Evolutionary conservation across 1,140 invertebrate genomes (phyloP).

Genomic region (Trypoxylus dichotomus): DNA sequence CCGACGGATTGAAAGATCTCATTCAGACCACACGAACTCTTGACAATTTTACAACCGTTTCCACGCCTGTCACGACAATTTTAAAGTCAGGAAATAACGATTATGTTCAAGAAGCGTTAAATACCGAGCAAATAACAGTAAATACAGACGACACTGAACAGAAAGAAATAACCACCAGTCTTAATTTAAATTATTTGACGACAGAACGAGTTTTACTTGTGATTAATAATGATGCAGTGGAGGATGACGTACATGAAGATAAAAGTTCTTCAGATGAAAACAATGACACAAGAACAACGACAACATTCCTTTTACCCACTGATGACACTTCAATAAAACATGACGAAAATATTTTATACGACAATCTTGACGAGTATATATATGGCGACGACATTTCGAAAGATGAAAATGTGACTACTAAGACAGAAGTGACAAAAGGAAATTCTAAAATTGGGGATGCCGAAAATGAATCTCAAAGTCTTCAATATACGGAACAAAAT

Average conservation of each 20-base stretch:
- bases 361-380: background rate
- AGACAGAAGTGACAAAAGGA: background rate
- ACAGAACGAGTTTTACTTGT: background rate
- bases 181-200: background rate
- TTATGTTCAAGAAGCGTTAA: background rate
- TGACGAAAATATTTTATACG: background rate
- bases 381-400: background rate
- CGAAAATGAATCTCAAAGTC: no score
- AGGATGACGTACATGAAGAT: background rate
- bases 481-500: no score
- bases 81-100: background rate
- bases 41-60: conserved; percentile 10
- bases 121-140: background rate
- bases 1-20: background rate
- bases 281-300: background rate
- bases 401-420: background rate
- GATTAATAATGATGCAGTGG: background rate
- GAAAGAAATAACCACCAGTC: background rate
- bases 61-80: background rate
- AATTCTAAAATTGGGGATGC: background rate
- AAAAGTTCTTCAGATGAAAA: background rate
- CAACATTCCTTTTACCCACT: background rate
- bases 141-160: background rate
- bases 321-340: background rate
- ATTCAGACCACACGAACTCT: background rate